phyloP scores from a whole-genome alignment of 1,140 invertebrate genomes.

The Papilio xuthus region DNA sequence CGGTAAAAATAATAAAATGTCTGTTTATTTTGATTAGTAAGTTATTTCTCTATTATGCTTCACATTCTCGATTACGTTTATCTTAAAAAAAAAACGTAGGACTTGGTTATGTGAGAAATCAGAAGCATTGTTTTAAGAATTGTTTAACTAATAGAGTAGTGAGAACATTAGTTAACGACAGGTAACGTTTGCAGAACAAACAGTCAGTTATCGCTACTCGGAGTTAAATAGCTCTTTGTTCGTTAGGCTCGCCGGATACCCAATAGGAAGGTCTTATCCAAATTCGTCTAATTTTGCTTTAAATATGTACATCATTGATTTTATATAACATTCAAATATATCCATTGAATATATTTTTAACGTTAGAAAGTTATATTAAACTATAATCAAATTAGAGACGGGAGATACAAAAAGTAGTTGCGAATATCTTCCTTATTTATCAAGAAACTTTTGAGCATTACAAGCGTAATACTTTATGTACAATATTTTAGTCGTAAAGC shows the following conservation, averaged over 20 bases:
- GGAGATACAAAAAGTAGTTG: neutral
- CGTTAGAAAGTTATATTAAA: too few species aligned
- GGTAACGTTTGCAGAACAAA: constrained; percentile 53
- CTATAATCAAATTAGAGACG: too few species aligned
- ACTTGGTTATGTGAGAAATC: neutral
- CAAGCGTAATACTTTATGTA: too few species aligned
- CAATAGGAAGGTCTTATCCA: constrained; percentile 12
- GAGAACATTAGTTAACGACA: constrained; percentile 53
- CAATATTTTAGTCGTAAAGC: too few species aligned
- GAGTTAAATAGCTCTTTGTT: constrained; percentile 53
- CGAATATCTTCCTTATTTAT: neutral
- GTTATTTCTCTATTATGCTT: neutral
- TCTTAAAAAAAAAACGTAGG: neutral
- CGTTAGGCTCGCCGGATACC: constrained; percentile 30
- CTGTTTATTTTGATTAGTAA: neutral
- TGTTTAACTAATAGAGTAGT: constrained; percentile 45
- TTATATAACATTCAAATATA: neutral
- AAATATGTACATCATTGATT: neutral
- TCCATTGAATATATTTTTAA: neutral
- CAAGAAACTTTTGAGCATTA: neutral
- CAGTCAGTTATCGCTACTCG: constrained; percentile 54
- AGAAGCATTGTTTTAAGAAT: constrained; percentile 18
- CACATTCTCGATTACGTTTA: neutral
- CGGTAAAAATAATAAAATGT: neutral
- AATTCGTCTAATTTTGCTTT: neutral